Evolutionary conservation across 2,888 invertebrate genomes (phyloP), one percentile per base, ranked within the genome.

Genomic region (Melipona beecheii): DNA sequence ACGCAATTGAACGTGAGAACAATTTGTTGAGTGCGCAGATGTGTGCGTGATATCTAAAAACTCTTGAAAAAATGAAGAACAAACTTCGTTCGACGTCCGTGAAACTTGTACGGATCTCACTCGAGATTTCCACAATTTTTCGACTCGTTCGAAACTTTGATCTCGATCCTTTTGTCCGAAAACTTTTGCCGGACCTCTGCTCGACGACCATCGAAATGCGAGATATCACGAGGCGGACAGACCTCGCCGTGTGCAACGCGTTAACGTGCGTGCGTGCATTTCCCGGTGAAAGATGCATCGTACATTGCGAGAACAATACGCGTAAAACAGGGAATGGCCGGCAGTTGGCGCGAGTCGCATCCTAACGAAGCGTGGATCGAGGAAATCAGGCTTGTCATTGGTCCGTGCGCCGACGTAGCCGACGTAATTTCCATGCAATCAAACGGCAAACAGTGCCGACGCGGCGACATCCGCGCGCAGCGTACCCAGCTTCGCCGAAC

Each of bases 381-480:
- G 82, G 80, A 84, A 89, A 89, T 89, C 78, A 82, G 70, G 72
- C 87, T 75, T 81, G 89, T 83, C 87, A 85, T 76, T 82, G 75
- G 77, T 77, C 68, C 87, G 74, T 76, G 86, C 76, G 87, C 54
- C 78, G 70, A 43, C 56, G 79, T 68, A 49, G 68, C 60, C 86
- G 81, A 88, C 86, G 91, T 88, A 90, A 91, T 91, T 90, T 91
- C 86, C 87, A 86, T 88, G 85, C 87, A 88, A 91, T 91, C 90
- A 91, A 90, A 91, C 81, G 87, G 78, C 88, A 88, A 90, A 91
- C 86, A 90, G 54, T 75, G 75, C 9, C 49, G 73, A 36, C 76
- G 75, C 49, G 69, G 76, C 60, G 75, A 50, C 77, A 70, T 64
- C 60, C 60, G 49, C n/a, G 11, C 6, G 43, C 62, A 71, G 65